Evolutionary conservation across 1,140 invertebrate species (phyloP), one percentile per base, ranked within the genome.

Genomic region (Chrysomallon squamiferum): DNA sequence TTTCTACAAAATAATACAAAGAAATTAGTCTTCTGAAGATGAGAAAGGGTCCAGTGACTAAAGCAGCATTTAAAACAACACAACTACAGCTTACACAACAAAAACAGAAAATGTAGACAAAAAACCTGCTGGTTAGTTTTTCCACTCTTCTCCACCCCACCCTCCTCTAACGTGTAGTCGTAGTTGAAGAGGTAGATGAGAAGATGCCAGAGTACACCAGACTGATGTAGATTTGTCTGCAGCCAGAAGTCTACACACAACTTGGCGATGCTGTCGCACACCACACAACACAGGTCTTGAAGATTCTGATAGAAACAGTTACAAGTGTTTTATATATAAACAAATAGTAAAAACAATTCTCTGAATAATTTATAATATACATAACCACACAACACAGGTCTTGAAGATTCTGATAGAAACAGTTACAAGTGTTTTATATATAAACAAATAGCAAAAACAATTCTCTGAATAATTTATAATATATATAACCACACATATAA

Each of bases 151-250:
- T 95, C 92, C 18, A 98, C 93, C 0, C 96, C 97, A 62, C 96
- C 94, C 87, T 99, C 97, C 63, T 98, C 94, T 63, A 99, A 87
- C 0, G 98, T 99, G 83, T 93, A 99, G 87, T 99, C 98, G 82
- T 98, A 99, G 50, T 92, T 91, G 84, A 99, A 97, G 78, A 96
- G 91, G 75, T 94, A 94, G 0, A 93, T 88, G 57, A 99, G 83
- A 30, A 99, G 84, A 79, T 97, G 95, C 93, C 95, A 98, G 0
- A 99, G 80, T 0, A 93, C 93, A 11, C 96, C 97, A 6, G 94
- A 91, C 79, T 97, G 90, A n/a, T 97, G 90, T 27, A 99, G 85
- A 81, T 93, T 91, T 78, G 93, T 92, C 85, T 99, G 96, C 27
- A 98, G 89, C 71, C 92, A 90, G 56, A 90, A 88, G 84, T 96